phyloP scores from a whole-genome alignment of 2,888 invertebrate species.

The Carabus problematicus region DNA sequence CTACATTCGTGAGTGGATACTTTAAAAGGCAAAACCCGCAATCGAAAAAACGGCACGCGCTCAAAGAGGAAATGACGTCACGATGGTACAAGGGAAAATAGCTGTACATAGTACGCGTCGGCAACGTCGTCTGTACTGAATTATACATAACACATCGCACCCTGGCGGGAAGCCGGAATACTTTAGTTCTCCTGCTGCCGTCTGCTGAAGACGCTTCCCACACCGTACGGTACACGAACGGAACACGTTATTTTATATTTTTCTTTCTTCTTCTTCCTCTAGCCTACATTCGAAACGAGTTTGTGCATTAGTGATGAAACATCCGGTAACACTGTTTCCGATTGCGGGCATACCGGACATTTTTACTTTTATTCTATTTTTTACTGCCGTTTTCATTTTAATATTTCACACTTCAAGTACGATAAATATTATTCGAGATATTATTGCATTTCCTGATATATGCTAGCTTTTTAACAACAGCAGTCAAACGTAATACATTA shows the following conservation, averaged over 20 bases:
- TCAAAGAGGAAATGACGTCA: conserved; percentile 36
- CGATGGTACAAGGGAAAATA: conserved; percentile 36
- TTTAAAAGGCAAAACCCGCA: conserved; percentile 33
- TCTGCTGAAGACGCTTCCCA: conserved; percentile 25
- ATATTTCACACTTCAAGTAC: conserved; percentile 17
- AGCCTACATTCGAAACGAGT: conserved; percentile 28
- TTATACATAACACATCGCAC: conserved; percentile 41
- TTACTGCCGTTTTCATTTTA: conserved; percentile 21
- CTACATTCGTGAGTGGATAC: background rate
- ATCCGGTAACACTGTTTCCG: conserved; percentile 36
- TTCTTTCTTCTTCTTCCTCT: background rate
- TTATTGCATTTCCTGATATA: no score
- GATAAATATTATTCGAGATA: no score
- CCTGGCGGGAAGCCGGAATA: conserved; percentile 25
- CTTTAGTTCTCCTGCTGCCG: conserved; percentile 8
- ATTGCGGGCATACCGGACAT: conserved; percentile 18
- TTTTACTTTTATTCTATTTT: conserved; percentile 26
- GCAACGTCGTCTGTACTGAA: conserved; percentile 31
- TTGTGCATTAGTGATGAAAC: conserved; percentile 40
- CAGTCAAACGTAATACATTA: no score
- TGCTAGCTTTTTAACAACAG: no score
- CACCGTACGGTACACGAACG: conserved; percentile 5
- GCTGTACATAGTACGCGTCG: conserved; percentile 20
- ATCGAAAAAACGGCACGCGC: conserved; percentile 32
- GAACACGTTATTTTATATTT: conserved; percentile 38